These are phyloP conservation scores for Lucinisca nassula DNA, from an alignment of 2,888 invertebrate species.

Conservation along the genomic window DNA sequence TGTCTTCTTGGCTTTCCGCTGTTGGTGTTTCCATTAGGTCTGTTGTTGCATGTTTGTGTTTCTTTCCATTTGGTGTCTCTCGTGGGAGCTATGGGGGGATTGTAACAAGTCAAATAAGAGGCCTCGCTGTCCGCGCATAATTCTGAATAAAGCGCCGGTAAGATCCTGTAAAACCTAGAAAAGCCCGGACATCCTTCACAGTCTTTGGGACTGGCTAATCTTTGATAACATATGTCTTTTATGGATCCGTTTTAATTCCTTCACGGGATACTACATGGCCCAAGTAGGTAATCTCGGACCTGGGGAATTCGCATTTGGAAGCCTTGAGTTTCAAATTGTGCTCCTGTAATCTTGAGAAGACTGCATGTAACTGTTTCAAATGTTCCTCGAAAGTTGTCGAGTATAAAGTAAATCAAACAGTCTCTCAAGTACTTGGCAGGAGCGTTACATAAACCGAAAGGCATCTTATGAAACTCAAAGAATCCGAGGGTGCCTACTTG, in stretches of 20 bases:
- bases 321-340: not conserved
- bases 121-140: not conserved
- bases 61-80: too few species aligned
- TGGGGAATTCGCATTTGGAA: not conserved
- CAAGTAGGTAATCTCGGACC: not conserved
- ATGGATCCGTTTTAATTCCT: not conserved
- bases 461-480: not conserved
- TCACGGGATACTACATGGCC: not conserved
- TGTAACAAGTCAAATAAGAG: too few species aligned
- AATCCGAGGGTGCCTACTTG: constrained; percentile 1
- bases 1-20: too few species aligned
- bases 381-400: too few species aligned
- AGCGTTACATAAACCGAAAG: not conserved
- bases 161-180: not conserved
- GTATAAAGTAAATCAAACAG: too few species aligned
- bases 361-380: too few species aligned
- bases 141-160: not conserved
- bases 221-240: not conserved
- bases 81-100: too few species aligned
- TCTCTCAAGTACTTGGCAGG: too few species aligned
- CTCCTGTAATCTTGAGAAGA: too few species aligned
- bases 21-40: too few species aligned
- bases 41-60: too few species aligned
- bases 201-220: not conserved
- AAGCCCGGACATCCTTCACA: not conserved